These are phyloP conservation scores for Bombus breviceps DNA, from an alignment of 1,140 invertebrate species.

Conservation along the genomic window DNA sequence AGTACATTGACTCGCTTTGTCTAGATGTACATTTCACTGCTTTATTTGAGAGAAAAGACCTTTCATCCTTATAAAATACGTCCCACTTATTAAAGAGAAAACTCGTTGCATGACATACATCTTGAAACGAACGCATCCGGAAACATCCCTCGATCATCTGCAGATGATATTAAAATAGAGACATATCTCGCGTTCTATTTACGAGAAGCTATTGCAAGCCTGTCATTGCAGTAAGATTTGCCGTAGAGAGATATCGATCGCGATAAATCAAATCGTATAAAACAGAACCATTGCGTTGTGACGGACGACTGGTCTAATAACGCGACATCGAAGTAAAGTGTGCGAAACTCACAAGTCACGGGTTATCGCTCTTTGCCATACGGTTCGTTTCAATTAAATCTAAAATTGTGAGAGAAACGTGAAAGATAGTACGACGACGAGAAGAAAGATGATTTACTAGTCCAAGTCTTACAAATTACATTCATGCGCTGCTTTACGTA, in stretches of 20 bases:
- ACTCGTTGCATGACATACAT: too few relatives aligned
- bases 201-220: too few relatives aligned
- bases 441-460: slow-evolving; percentile 10
- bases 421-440: not conserved
- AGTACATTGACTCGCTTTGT: too few relatives aligned
- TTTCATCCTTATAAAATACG: too few relatives aligned
- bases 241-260: slow-evolving; percentile 1
- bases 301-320: slow-evolving; percentile 13
- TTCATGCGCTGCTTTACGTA: not conserved
- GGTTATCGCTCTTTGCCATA: not conserved
- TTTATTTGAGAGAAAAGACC: too few relatives aligned
- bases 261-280: slow-evolving; percentile 13
- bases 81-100: too few relatives aligned
- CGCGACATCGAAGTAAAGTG: not conserved
- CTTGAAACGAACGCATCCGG: too few relatives aligned
- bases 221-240: not conserved
- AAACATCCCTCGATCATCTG: not conserved
- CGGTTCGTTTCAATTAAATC: slow-evolving; percentile 44
- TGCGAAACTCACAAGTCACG: not conserved
- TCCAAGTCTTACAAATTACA: slow-evolving; percentile 15
- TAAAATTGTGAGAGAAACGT: not conserved
- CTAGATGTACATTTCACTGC: too few relatives aligned
- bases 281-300: not conserved
- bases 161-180: not conserved
- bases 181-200: not conserved